Evolutionary conservation across 2,888 invertebrate genomes (phyloP), one percentile per base, ranked within the genome.

Genomic region (Homarus gammarus): DNA sequence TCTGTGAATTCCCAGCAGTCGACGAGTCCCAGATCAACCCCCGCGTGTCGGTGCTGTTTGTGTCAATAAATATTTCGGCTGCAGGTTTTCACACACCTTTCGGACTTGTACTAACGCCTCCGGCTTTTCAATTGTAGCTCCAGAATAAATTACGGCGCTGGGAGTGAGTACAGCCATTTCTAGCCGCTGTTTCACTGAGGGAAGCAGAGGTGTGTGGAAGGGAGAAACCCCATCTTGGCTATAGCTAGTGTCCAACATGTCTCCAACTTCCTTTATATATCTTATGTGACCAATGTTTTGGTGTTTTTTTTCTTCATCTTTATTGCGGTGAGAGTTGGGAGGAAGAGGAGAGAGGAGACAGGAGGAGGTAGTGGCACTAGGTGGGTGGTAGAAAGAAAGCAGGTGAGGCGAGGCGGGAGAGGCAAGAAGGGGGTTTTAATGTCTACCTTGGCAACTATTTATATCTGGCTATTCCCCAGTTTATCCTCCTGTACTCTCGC

Each of bases 61-160:
- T 75, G 75, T 75, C 75, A 75, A 44, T 75, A 44, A 75, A 75
- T 75, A 75, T 75, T 75, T 75, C 49, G 27, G 49, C 27, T 2
- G 44, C 40, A 75, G 75, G 75, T 75, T 75, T 75, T 49, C 75
- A 44, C 75, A 49, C 75, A 44, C 75, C 75, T 75, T 36, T 22
- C 49, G 40, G 44, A 75, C 27, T 49, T 75, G 75, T 49, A 44
- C 40, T 75, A 44, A 75, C 75, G 75, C 75, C n/a, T 75, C n/a
- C n/a, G 40, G 75, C 44, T 75, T 75, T 75, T 75, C 75, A 75
- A 75, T 49, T 75, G 75, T 44, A 75, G 31, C 75, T 27, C 44
- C 49, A 27, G 75, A 75, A 75, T 44, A 75, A 75, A 75, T 75
- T 75, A 75, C 40, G 49, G 15, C 44, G 27, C 44, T 75, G 27